Conservation (phyloP, 1,140 invertebrate genomes). For the Teleogryllus occipitalis region DNA sequence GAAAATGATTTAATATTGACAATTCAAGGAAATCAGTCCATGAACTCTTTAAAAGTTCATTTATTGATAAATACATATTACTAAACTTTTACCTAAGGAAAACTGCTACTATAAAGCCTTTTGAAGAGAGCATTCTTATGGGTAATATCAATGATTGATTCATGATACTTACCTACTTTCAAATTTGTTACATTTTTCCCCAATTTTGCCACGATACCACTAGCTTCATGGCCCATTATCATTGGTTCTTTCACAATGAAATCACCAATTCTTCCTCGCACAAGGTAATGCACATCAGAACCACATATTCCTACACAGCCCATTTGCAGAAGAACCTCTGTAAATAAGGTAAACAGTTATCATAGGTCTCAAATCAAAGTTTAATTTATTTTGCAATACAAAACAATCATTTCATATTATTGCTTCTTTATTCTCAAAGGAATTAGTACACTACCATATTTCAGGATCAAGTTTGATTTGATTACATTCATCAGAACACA, state of each 20-base stretch:
- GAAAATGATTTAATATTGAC: too few species aligned
- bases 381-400: neutral
- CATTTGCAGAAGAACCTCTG: conserved; percentile 84
- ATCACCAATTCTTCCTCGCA: conserved; percentile 69
- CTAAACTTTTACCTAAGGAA: too few species aligned
- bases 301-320: conserved; percentile 91
- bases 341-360: neutral
- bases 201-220: conserved; percentile 59
- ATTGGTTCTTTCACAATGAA: conserved; percentile 76
- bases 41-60: too few species aligned
- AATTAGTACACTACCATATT: too few species aligned
- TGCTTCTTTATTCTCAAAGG: too few species aligned
- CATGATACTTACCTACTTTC: conserved; percentile 42
- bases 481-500: too few species aligned
- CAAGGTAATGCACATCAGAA: conserved; percentile 89
- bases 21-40: too few species aligned
- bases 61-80: too few species aligned
- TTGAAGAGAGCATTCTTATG: neutral
- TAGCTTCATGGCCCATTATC: conserved; percentile 84
- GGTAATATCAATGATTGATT: neutral
- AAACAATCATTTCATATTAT: neutral
- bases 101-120: too few species aligned
- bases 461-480: too few species aligned
- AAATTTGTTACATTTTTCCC: conserved; percentile 70
- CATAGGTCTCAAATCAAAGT: neutral